Evolutionary conservation across 2,888 invertebrate genomes (phyloP).

Genomic region (Rhagonycha lutea): DNA sequence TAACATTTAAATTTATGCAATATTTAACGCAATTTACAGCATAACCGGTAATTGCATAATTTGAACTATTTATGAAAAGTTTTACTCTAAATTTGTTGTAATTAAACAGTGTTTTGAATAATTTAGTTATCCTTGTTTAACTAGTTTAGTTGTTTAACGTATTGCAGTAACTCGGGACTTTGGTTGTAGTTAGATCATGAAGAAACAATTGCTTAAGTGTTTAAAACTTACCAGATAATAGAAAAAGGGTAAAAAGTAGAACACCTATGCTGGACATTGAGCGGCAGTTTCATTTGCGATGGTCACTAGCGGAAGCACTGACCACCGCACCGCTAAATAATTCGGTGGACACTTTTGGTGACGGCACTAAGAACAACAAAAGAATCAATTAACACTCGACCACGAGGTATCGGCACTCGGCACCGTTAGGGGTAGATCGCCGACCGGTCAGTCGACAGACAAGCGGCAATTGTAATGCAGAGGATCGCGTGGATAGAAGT

Average conservation of each 20-base stretch:
- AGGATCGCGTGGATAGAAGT: conserved; percentile 44
- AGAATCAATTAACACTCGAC: conserved; percentile 22
- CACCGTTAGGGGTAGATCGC: conserved; percentile 25
- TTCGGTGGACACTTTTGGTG: conserved; percentile 16
- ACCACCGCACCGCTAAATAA: conserved; percentile 21
- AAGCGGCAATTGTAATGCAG: conserved; percentile 50
- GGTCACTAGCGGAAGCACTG: conserved; percentile 35
- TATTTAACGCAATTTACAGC: conserved; percentile 21
- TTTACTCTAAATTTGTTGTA: neutral
- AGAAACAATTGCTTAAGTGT: neutral
- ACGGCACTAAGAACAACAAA: conserved; percentile 24
- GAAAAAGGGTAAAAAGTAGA: conserved; percentile 43
- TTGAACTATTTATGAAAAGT: conserved; percentile 2
- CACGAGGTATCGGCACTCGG: conserved; percentile 32
- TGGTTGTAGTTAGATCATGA: neutral
- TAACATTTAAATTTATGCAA: conserved; percentile 26
- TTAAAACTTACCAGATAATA: conserved; percentile 44
- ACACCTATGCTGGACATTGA: conserved; percentile 44
- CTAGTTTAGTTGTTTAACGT: neutral
- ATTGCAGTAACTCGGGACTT: neutral
- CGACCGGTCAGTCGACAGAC: conserved; percentile 42
- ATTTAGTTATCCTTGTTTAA: neutral
- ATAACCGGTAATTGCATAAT: conserved; percentile 25
- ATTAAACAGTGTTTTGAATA: neutral
- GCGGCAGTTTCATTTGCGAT: conserved; percentile 42